These are phyloP conservation scores for Diabrotica virgifera DNA, from an alignment of 1,140 invertebrate genomes.

Conservation along the genomic window DNA sequence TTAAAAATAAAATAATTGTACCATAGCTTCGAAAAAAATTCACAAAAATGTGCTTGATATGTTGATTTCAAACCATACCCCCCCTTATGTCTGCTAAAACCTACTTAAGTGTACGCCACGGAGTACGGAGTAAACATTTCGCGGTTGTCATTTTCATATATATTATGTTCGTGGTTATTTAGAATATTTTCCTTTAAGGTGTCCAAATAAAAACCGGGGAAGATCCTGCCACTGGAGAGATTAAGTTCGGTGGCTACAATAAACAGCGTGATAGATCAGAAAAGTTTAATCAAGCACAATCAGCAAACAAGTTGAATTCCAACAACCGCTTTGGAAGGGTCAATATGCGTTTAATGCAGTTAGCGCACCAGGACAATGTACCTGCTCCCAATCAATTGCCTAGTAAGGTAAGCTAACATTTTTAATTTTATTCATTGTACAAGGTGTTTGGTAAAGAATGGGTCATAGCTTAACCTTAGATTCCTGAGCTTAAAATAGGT, in stretches of 20 bases:
- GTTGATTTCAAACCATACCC: too few relatives aligned
- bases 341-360: constrained; percentile 27
- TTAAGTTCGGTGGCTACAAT: constrained; percentile 38
- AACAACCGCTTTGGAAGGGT: constrained; percentile 13
- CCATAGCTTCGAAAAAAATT: too few relatives aligned
- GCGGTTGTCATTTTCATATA: too few relatives aligned
- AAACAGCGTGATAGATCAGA: constrained; percentile 23
- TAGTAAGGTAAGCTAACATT: constrained; percentile 3
- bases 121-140: too few relatives aligned
- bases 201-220: constrained; percentile 48
- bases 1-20: too few relatives aligned
- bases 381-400: background rate
- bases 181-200: constrained; percentile 30
- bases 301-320: background rate
- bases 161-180: too few relatives aligned
- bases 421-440: background rate
- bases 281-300: background rate
- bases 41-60: too few relatives aligned
- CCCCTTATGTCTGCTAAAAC: too few relatives aligned
- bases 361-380: constrained; percentile 27
- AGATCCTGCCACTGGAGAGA: constrained; percentile 41
- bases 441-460: too few relatives aligned
- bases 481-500: too few relatives aligned
- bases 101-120: too few relatives aligned
- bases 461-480: too few relatives aligned